phyloP scores from a whole-genome alignment of 2,888 invertebrate species.

The Griposia aprilina region DNA sequence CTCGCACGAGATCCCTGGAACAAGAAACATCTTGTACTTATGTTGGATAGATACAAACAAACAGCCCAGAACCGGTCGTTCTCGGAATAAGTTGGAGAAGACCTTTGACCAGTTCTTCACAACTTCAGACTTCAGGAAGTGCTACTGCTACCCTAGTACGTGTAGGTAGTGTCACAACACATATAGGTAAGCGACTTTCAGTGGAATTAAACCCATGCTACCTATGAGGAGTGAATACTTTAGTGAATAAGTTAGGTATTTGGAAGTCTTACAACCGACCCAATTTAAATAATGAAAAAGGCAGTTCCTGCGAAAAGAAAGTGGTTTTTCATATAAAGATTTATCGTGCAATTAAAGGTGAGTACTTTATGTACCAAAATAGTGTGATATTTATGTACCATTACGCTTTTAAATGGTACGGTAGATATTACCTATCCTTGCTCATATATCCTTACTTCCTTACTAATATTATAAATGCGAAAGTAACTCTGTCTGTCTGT shows the following conservation, averaged over 20 bases:
- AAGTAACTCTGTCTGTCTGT: too few species aligned
- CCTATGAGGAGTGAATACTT: background rate
- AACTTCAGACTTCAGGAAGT: background rate
- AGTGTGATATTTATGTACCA: background rate
- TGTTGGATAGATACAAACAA: background rate
- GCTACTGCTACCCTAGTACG: background rate
- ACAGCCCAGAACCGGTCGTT: background rate
- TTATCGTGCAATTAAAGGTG: background rate
- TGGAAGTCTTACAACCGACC: background rate
- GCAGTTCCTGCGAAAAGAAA: background rate
- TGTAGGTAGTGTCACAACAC: background rate
- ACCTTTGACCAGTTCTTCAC: background rate
- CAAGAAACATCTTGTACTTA: background rate
- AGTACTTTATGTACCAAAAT: background rate
- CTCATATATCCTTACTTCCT: too few species aligned
- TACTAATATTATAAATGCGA: too few species aligned
- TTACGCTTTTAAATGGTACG: background rate
- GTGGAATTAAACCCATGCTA: background rate
- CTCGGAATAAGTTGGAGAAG: background rate
- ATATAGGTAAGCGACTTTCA: too few species aligned
- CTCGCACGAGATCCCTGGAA: conserved; percentile 76
- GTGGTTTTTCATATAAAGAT: background rate
- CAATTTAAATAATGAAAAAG: background rate
- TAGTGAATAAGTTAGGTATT: background rate
- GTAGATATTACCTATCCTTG: background rate